phyloP scores from a whole-genome alignment of 2,888 invertebrate genomes.

The Loripinus fragilis region DNA sequence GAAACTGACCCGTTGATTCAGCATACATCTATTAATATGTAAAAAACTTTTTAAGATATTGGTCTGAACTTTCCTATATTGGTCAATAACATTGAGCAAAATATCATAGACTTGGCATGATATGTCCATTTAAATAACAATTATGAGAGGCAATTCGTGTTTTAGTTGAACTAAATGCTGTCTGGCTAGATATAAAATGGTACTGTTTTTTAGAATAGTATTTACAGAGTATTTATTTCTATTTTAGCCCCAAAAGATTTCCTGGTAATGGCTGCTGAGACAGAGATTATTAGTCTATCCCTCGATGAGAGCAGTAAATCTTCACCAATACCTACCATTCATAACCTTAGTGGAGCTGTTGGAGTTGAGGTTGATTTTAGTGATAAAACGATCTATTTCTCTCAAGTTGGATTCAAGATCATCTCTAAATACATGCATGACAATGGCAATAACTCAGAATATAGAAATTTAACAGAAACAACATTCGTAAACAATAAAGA shows the following conservation, averaged over 20 bases:
- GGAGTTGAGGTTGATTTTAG: constrained; percentile 97
- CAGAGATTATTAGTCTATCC: constrained; percentile 95
- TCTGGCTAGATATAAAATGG: too few species aligned
- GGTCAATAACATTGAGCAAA: too few species aligned
- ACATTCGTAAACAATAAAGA: background rate
- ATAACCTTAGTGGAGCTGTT: constrained; percentile 88
- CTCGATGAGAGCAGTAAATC: constrained; percentile 88
- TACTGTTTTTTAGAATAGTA: too few species aligned
- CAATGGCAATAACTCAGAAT: background rate
- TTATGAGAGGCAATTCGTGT: too few species aligned
- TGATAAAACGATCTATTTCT: constrained; percentile 93
- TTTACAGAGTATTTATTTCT: background rate
- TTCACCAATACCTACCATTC: constrained; percentile 91
- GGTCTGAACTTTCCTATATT: too few species aligned
- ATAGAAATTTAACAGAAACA: constrained; percentile 30
- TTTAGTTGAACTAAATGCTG: too few species aligned
- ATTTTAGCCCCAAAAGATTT: constrained; percentile 91
- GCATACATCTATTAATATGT: too few species aligned
- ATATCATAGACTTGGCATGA: too few species aligned
- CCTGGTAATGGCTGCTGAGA: constrained; percentile 96
- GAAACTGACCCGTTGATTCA: too few species aligned
- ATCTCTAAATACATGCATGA: constrained; percentile 41
- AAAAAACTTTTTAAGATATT: too few species aligned
- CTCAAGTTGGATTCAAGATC: constrained; percentile 69
- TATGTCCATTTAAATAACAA: too few species aligned